These are phyloP conservation scores for Pempheris klunzingeri DNA, from an alignment of 2,797 vertebrate species.

Conservation along the genomic window DNA sequence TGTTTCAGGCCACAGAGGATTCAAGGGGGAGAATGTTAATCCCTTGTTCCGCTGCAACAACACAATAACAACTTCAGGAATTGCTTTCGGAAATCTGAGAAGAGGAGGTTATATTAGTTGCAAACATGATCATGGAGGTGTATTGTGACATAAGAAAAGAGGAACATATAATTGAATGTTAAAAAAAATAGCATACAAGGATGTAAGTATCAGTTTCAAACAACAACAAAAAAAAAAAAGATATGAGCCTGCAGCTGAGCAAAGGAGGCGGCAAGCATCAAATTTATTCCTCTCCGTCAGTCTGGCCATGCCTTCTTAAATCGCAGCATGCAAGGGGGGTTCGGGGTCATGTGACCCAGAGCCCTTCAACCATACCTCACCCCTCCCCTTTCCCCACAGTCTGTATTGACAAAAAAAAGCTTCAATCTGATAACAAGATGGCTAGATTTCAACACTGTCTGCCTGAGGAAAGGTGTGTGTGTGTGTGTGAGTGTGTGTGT, in stretches of 20 bases:
- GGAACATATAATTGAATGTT: background rate
- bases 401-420: constrained; percentile 35
- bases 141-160: constrained; percentile 11
- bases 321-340: background rate
- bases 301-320: constrained; percentile 31
- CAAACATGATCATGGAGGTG: constrained; percentile 31
- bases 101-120: constrained; percentile 9
- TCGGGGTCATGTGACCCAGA: constrained; percentile 48
- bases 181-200: background rate
- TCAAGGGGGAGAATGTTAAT: constrained; percentile 78
- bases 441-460: constrained; percentile 54
- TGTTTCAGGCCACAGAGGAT: constrained; percentile 70
- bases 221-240: too few relatives aligned
- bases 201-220: background rate
- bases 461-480: background rate
- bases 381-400: constrained; percentile 12
- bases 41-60: constrained; percentile 64
- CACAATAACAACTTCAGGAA: constrained; percentile 69
- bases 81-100: constrained; percentile 44
- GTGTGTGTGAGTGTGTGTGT: constrained; percentile 7
- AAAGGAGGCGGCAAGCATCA: constrained; percentile 2
- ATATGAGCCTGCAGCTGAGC: constrained; percentile 9
- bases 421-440: constrained; percentile 53
- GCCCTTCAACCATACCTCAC: constrained; percentile 16
- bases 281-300: constrained; percentile 11